These are phyloP conservation scores for Linyphia triangularis DNA, from an alignment of 2,888 invertebrate species.

Conservation along the genomic window DNA sequence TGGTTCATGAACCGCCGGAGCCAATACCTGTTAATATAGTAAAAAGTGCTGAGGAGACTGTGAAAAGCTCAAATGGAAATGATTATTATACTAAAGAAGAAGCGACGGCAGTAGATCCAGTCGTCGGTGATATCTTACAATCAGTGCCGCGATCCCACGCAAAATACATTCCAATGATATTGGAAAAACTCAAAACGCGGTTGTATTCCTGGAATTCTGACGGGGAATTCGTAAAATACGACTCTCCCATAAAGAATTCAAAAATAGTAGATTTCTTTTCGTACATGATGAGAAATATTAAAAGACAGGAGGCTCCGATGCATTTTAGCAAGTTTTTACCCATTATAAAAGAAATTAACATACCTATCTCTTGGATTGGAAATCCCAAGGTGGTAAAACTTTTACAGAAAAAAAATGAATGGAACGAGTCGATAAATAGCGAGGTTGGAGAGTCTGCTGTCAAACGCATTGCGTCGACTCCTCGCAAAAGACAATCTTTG, in stretches of 20 bases:
- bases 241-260: not conserved
- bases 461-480: no score
- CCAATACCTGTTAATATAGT: conserved; percentile 16
- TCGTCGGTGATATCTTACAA: not conserved
- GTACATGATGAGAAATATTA: conserved; percentile 17
- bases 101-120: not conserved
- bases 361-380: not conserved
- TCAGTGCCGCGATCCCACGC: not conserved
- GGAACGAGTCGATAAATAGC: not conserved
- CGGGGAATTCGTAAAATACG: not conserved
- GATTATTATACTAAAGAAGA: no score
- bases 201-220: conserved; percentile 10
- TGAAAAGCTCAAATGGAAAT: not conserved
- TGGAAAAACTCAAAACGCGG: conserved; percentile 34
- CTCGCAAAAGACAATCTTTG: no score
- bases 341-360: conserved; percentile 28
- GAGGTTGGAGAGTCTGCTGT: no score
- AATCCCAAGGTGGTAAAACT: not conserved
- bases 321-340: conserved; percentile 32
- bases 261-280: conserved; percentile 16
- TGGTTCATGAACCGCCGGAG: not conserved
- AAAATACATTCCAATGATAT: conserved; percentile 6
- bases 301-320: not conserved
- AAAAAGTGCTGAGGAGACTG: not conserved
- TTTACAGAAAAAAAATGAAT: not conserved